These are phyloP conservation scores for Stenodera caucasica DNA, from an alignment of 2,888 invertebrate species.

Conservation along the genomic window DNA sequence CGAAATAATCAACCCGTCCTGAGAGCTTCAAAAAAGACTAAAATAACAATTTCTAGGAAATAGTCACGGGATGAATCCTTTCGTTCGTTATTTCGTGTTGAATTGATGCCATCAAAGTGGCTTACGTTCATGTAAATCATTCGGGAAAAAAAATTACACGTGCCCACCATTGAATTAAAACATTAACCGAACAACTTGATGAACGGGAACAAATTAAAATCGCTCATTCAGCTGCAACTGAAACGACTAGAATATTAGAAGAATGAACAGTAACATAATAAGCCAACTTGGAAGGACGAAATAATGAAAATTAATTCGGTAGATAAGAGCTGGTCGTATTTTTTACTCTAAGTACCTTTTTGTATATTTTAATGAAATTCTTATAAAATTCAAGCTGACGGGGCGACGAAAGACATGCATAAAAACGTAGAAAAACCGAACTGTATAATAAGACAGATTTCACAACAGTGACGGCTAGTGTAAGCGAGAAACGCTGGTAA, in stretches of 20 bases:
- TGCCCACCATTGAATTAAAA: background rate
- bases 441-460: background rate
- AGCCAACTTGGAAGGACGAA: background rate
- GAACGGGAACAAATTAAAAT: background rate
- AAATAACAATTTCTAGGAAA: background rate
- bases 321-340: background rate
- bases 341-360: background rate
- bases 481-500: background rate
- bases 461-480: background rate
- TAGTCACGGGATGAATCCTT: background rate
- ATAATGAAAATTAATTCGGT: background rate
- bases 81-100: background rate
- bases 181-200: background rate
- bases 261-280: background rate
- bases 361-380: slow-evolving; percentile 1
- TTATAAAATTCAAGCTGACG: background rate
- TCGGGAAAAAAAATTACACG: background rate
- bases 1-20: no score
- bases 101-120: background rate
- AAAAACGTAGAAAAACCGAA: background rate
- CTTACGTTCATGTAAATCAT: background rate
- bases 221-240: background rate
- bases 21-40: no score
- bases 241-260: background rate
- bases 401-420: background rate